Evolutionary conservation across 2,113 vertebrate genomes (phyloP), one percentile per base, ranked within the genome.

Genomic region (Hucho hucho): DNA sequence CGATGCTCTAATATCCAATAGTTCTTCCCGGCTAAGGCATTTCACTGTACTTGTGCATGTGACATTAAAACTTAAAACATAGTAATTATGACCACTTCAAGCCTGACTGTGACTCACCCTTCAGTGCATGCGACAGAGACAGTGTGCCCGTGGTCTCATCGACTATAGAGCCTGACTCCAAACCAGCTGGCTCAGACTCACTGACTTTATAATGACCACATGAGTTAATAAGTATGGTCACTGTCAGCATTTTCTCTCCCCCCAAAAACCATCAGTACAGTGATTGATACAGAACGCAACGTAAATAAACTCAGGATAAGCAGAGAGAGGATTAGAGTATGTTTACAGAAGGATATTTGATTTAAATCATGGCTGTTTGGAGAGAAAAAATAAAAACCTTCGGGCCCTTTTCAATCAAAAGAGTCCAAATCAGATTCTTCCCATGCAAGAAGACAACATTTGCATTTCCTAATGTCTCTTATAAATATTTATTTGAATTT

Each of bases 191-290:
- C 58, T 61, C 58, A 61, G 58, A 61, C 18, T 61, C n/a, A n/a
- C 65, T 29, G 65, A 67, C 16, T 37, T 7, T 67, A n/a, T 16
- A 18, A 28, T 28, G 20, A 12, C 22, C 18, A 32, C 16, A 69
- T 20, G 58, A 18, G 37, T 65, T 75, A 71, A 59, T 24, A 73
- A 28, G 22, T 28, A 72, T 70, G 18, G 46, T 3, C 4, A 28
- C 49, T 13, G 61, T 75, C 73, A 78, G 74, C 79, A 26, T 73
- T 73, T 64, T 37, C n/a, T 7, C 22, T 56, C 78, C 72, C 0
- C 6, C 28, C 28, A 2, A 32, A 18, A 28, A 13, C 20, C 14
- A 16, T 18, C 49, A 18, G 37, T 5, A 49, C 37, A 69, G 4
- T 69, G 37, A 7, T 9, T 69, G 67, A 46, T 24, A 69, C 32